A percentile compares a stretch with the other conserved stretches of the same genome.
phyloP scores from a whole-genome alignment of 1,140 invertebrate species.

The Metaphire vulgaris region DNA sequence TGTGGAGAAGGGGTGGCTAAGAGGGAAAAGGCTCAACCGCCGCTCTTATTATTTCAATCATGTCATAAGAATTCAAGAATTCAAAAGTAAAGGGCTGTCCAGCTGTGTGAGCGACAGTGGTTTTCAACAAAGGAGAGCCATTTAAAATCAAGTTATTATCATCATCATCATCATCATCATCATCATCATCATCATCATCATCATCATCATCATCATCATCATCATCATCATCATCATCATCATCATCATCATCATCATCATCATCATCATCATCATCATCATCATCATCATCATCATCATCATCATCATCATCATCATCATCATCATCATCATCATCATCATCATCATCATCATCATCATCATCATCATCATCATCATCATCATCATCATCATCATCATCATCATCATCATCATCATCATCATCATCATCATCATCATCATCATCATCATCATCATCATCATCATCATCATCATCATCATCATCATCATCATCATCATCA shows the following conservation, averaged over 20 bases:
- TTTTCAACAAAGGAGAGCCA: too few relatives aligned
- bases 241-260: constrained; percentile 23
- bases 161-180: constrained; percentile 18
- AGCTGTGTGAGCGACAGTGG: too few relatives aligned
- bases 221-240: constrained; percentile 18
- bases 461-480: constrained; percentile 24
- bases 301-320: constrained; percentile 15
- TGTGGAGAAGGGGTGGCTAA: too few relatives aligned
- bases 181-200: constrained; percentile 21
- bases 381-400: background rate
- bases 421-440: constrained; percentile 24
- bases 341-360: background rate
- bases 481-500: constrained; percentile 24
- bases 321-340: constrained; percentile 21
- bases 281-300: constrained; percentile 14
- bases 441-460: constrained; percentile 25
- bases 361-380: background rate
- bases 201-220: constrained; percentile 21
- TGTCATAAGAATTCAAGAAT: too few relatives aligned
- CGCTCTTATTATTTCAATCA: too few relatives aligned
- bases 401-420: constrained; percentile 10
- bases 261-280: constrained; percentile 18
- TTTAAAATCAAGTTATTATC: too few relatives aligned
- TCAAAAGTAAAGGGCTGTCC: too few relatives aligned
- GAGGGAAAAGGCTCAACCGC: too few relatives aligned